Percentiles rank a stretch among this genome's conserved stretches.
These are phyloP conservation scores for Mimas tiliae DNA, from an alignment of 2,888 invertebrate species.

Conservation along the genomic window DNA sequence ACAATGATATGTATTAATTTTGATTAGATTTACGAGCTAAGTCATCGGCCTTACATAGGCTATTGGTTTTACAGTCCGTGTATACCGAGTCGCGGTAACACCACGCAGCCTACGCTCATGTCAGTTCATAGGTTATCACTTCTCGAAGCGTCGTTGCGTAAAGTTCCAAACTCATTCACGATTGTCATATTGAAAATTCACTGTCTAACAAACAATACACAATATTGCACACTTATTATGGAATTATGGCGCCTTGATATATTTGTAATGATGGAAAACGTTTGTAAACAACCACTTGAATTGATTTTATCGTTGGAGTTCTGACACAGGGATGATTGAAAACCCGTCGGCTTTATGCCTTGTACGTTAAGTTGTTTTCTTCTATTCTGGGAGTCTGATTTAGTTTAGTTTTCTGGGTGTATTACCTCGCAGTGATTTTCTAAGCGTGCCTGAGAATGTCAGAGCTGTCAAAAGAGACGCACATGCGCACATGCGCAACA, in stretches of 20 bases:
- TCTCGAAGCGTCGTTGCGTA: neutral
- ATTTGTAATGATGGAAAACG: conserved; percentile 19
- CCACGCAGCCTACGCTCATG: conserved; percentile 17
- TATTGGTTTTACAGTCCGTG: conserved; percentile 2
- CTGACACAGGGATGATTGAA: neutral
- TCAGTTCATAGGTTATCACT: neutral
- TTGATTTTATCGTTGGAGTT: conserved; percentile 28
- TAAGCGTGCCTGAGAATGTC: conserved; percentile 69
- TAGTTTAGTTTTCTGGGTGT: conserved; percentile 54
- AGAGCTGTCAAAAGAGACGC: conserved; percentile 64
- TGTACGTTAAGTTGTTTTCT: neutral
- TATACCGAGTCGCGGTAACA: neutral
- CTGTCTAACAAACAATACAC: conserved; percentile 49
- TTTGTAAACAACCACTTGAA: conserved; percentile 47
- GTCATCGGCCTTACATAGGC: conserved; percentile 42
- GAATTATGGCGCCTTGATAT: conserved; percentile 61
- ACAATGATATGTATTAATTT: conserved; percentile 78
- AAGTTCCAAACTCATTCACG: conserved; percentile 40
- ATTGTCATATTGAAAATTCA: conserved; percentile 46
- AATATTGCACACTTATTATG: conserved; percentile 54
- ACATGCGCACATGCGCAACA: conserved; percentile 70
- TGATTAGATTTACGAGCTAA: conserved; percentile 60
- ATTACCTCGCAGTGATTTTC: conserved; percentile 64
- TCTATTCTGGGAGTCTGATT: conserved; percentile 36
- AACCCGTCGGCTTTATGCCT: neutral